phyloP scores from a whole-genome alignment of 23 tunicate genomes.

The Phallusia fumigata region DNA sequence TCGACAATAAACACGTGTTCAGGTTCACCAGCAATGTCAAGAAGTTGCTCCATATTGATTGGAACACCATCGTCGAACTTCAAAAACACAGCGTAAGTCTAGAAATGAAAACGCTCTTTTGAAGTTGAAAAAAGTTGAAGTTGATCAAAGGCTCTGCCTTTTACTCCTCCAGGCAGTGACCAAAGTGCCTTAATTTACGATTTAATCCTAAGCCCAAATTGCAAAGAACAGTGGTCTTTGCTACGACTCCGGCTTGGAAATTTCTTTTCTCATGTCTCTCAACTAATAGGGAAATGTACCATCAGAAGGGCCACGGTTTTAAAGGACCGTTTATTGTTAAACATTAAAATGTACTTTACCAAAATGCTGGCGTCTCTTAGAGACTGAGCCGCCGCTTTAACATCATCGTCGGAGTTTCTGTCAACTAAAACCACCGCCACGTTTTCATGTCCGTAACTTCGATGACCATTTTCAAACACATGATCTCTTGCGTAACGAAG shows the following conservation, averaged over 20 bases:
- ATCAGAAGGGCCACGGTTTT: no score
- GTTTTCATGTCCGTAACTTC: neutral
- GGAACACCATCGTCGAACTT: neutral
- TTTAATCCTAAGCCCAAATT: no score
- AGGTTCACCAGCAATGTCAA: neutral
- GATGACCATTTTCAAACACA: neutral
- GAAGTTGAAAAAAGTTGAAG: no score
- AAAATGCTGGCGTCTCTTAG: neutral
- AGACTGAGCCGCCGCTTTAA: neutral
- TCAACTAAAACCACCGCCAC: neutral
- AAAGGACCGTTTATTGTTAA: no score
- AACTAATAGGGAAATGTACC: no score
- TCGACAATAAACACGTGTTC: neutral
- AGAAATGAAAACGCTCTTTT: neutral
- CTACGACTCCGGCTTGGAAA: no score
- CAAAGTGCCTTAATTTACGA: no score
- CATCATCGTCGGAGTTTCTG: conserved; percentile 12
- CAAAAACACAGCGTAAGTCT: neutral
- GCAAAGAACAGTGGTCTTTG: no score
- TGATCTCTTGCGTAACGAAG: neutral
- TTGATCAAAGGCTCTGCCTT: no score
- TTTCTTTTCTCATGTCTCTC: no score
- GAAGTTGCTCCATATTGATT: neutral
- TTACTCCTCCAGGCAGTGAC: no score
- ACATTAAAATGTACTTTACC: neutral